phyloP scores from a whole-genome alignment of 2,797 vertebrate genomes.

The Xenops minutus region DNA sequence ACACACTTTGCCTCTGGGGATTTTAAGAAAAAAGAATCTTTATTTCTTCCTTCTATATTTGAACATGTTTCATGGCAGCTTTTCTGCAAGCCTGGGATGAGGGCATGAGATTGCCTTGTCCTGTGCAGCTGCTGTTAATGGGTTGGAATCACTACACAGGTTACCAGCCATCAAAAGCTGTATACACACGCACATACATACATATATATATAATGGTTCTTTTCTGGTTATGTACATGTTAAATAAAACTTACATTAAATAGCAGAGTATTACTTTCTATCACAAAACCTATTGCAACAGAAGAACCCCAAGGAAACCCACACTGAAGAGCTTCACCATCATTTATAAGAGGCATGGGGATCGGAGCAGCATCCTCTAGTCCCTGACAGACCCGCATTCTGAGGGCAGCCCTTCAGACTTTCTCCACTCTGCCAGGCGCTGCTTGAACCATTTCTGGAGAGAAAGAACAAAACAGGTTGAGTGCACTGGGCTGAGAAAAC shows the following conservation, averaged over 20 bases:
- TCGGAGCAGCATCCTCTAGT: slow-evolving; percentile 67
- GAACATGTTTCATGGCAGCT: background rate
- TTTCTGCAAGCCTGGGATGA: background rate
- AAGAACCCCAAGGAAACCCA: background rate
- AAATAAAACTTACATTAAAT: slow-evolving; percentile 71
- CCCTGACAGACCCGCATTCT: slow-evolving; percentile 86
- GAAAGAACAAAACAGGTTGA: background rate
- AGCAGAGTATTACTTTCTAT: slow-evolving; percentile 31
- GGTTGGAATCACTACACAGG: background rate
- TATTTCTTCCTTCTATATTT: background rate
- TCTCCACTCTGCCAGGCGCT: slow-evolving; percentile 89
- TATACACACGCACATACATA: background rate
- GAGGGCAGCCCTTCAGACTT: slow-evolving; percentile 89
- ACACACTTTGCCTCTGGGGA: background rate
- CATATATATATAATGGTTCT: background rate
- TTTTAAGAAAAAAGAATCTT: background rate
- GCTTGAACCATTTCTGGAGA: slow-evolving; percentile 90
- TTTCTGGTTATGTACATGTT: slow-evolving; percentile 66
- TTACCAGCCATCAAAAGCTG: background rate
- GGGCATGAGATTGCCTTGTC: background rate
- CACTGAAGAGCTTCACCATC: background rate
- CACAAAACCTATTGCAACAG: background rate
- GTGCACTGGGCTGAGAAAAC: background rate
- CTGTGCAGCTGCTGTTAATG: background rate
- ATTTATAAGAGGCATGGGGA: background rate